Conservation (phyloP, 2,888 invertebrate genomes). For the Brachypterus glaber region DNA sequence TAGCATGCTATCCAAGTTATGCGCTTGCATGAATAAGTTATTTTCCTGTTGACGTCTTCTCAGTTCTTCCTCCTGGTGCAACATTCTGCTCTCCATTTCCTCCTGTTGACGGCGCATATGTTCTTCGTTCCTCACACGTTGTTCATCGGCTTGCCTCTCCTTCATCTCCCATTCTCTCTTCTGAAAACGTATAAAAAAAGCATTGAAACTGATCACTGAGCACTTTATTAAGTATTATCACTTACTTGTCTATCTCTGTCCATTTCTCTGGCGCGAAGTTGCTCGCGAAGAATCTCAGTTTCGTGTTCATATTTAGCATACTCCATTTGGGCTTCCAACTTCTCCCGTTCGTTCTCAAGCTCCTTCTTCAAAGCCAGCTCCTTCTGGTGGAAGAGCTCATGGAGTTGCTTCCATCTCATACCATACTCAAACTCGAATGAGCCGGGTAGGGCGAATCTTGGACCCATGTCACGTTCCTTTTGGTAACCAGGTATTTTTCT, state of each 20-base stretch:
- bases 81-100: constrained; percentile 68
- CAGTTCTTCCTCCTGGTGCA: constrained; percentile 75
- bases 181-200: too few relatives aligned
- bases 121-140: constrained; percentile 53
- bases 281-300: constrained; percentile 87
- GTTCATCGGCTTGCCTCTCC: constrained; percentile 69
- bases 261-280: constrained; percentile 73
- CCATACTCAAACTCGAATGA: constrained; percentile 96
- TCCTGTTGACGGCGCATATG: constrained; percentile 60
- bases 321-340: constrained; percentile 94
- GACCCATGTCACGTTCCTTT: constrained; percentile 71
- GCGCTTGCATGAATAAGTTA: constrained; percentile 73
- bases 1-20: constrained; percentile 47
- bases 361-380: constrained; percentile 83
- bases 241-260: constrained; percentile 81
- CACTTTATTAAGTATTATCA: too few relatives aligned
- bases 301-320: constrained; percentile 90
- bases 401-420: constrained; percentile 92
- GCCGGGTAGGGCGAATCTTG: constrained; percentile 78
- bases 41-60: constrained; percentile 80
- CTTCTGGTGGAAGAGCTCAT: constrained; percentile 84
- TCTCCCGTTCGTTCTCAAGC: constrained; percentile 81
- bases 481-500: constrained; percentile 72
- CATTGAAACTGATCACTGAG: constrained; percentile 30
- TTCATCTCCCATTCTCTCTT: constrained; percentile 41